phyloP scores from a whole-genome alignment of 2,888 invertebrate genomes.

The Drosophila maculinotata region DNA sequence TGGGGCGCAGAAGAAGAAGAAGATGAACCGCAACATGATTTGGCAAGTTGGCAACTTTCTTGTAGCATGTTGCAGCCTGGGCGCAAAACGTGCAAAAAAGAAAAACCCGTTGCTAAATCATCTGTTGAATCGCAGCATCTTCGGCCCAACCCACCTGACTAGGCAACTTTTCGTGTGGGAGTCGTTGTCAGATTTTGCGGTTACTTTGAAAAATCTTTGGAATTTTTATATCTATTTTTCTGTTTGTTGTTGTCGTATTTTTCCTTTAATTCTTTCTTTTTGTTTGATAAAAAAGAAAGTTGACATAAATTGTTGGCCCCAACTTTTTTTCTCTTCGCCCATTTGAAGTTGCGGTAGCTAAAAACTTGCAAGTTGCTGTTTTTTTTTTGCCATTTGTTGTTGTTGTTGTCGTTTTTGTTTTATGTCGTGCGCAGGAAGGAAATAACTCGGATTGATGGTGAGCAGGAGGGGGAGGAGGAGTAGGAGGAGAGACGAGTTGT shows the following conservation, averaged over 20 bases:
- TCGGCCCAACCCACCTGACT: constrained; percentile 71
- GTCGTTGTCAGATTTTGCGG: constrained; percentile 71
- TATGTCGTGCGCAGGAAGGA: constrained; percentile 69
- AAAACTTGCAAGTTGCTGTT: constrained; percentile 43
- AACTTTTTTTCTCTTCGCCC: constrained; percentile 29
- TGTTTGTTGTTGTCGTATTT: constrained; percentile 23
- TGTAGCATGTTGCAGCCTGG: constrained; percentile 55
- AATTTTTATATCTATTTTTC: constrained; percentile 40
- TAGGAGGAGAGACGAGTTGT: constrained; percentile 3
- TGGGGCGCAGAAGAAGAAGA: constrained; percentile 36
- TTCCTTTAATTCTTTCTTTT: constrained; percentile 68
- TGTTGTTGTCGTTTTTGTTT: constrained; percentile 26
- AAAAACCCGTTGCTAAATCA: constrained; percentile 73
- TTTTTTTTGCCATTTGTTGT: constrained; percentile 29
- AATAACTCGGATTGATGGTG: constrained; percentile 47
- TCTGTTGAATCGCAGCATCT: constrained; percentile 61
- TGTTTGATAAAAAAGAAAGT: constrained; percentile 80
- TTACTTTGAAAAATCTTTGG: constrained; percentile 75
- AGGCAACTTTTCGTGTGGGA: constrained; percentile 71
- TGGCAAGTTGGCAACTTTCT: constrained; percentile 72
- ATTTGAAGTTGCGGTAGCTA: constrained; percentile 64
- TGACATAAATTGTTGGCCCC: constrained; percentile 74
- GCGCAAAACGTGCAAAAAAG: constrained; percentile 19
- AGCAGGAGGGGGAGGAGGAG: no score
- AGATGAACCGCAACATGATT: constrained; percentile 61